These are phyloP conservation scores for Pyrgus malvae DNA, from an alignment of 2,888 invertebrate species.

Conservation along the genomic window DNA sequence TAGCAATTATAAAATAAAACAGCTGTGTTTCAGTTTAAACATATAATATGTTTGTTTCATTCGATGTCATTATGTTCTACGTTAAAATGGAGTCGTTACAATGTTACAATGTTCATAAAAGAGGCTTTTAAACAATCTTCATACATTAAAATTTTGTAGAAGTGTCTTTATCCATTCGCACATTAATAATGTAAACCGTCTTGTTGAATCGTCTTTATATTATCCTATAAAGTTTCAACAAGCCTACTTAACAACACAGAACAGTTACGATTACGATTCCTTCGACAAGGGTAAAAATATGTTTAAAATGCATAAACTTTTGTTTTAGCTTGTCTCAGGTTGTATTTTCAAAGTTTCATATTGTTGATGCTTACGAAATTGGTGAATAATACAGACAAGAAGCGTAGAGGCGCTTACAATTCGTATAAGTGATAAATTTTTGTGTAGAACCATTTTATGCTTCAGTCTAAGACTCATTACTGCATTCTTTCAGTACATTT, in stretches of 20 bases:
- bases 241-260: constrained; percentile 31
- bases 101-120: no score
- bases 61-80: no score
- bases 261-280: neutral
- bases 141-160: neutral
- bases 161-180: neutral
- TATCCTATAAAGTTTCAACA: constrained; percentile 41
- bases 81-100: no score
- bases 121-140: neutral
- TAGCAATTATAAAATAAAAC: no score
- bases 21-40: no score
- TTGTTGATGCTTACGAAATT: neutral
- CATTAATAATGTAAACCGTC: neutral
- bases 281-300: neutral
- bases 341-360: constrained; percentile 17
- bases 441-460: no score
- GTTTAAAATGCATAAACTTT: constrained; percentile 7
- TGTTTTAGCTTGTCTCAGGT: neutral
- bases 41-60: no score
- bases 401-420: no score
- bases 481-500: no score
- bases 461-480: no score
- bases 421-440: no score
- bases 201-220: neutral
- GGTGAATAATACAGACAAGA: neutral